Evolutionary conservation across 2,888 invertebrate genomes (phyloP), one percentile per base, ranked within the genome.

Genomic region (Aromia moschata): DNA sequence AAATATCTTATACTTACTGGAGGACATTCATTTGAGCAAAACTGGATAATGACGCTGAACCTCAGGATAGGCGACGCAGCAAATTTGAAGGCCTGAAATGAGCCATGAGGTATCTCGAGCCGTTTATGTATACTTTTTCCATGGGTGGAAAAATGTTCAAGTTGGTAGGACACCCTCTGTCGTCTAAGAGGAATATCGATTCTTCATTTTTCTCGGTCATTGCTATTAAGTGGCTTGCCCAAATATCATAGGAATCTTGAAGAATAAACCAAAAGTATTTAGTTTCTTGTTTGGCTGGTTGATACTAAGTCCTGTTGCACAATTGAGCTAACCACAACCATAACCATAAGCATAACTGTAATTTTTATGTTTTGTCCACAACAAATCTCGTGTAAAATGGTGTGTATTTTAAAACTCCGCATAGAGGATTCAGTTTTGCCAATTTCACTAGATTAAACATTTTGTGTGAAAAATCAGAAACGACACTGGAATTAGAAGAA

Each of bases 61-160:
- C 90, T 84, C 0, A 94, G 91, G 3, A 92, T 85, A 20, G 91
- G 88, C n/a, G 93, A 92, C 9, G 90, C 88, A 0, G 92, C 89
- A 80, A 95, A 95, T 64, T 94, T 91, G 79, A 95, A 95, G 0
- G 94, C 94, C 74, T 90, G 89, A 78, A 93, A 94, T 14, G 85
- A 84, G 87, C 85, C 0, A 84, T 80, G 12, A 92, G 78, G 38
- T 84, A 72, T 63, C 73, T 80, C 1, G 75, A 75, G 2, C 74
- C 72, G 1, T 73, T 71, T 0, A 74, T 77, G 12, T 70, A 72
- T 2, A 78, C 62, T 69, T 83, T 83, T 43, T 76, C 77, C 37
- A 85, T 70, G 0, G 79, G 76, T 1, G 85, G 84, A 65, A 85
- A 85, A 16, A 85, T 82, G 30, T 80, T 81, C 16, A 78, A 74